Evolutionary conservation across 2,113 vertebrate genomes (phyloP).

Genomic region (Nipponia nippon): DNA sequence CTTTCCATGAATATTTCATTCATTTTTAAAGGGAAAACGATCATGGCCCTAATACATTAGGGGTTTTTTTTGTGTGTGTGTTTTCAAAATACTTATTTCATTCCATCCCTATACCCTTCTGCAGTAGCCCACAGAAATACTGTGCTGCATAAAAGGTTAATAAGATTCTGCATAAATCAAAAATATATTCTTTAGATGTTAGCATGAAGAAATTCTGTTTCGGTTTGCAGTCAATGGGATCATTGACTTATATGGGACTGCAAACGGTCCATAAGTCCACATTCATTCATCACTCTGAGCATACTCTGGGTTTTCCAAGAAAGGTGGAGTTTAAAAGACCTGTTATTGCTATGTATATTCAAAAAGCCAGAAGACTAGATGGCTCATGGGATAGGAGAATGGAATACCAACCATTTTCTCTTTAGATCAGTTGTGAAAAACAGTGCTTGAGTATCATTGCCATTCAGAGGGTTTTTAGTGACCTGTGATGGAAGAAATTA

Average conservation of each 20-base stretch:
- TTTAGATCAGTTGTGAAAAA: background rate
- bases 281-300: background rate
- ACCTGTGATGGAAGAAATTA: background rate
- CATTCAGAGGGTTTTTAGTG: background rate
- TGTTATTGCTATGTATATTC: background rate
- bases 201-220: background rate
- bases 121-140: background rate
- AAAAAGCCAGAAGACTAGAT: background rate
- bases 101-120: background rate
- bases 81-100: background rate
- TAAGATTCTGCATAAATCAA: background rate
- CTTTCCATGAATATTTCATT: conserved; percentile 20
- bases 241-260: background rate
- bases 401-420: background rate
- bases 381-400: background rate
- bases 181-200: background rate
- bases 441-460: background rate
- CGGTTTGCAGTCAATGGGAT: background rate
- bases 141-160: background rate
- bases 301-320: background rate
- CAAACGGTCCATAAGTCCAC: background rate
- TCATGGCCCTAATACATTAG: background rate
- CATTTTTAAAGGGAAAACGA: background rate
- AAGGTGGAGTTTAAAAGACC: background rate
- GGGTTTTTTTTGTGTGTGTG: background rate